A percentile compares a stretch with the other conserved stretches of the same genome.
phyloP scores from a whole-genome alignment of 1,140 invertebrate genomes.

The Cotesia glomerata region DNA sequence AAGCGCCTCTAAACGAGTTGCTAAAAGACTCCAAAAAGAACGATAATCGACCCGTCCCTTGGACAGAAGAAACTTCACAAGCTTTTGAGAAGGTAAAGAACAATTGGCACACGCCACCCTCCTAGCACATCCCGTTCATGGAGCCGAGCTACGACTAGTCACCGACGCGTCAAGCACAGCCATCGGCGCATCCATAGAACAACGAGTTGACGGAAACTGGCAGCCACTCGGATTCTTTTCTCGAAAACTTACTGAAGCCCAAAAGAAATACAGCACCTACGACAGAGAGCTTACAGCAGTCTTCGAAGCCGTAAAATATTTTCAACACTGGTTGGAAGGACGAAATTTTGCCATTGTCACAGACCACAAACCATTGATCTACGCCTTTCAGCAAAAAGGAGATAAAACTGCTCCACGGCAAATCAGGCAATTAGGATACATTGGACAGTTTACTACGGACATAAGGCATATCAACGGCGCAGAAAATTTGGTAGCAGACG shows the following conservation, averaged over 20 bases:
- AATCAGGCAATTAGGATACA: slow-evolving; percentile 22
- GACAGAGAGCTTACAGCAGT: slow-evolving; percentile 60
- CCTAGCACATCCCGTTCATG: slow-evolving; percentile 15
- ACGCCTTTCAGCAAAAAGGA: slow-evolving; percentile 41
- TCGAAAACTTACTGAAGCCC: slow-evolving; percentile 1
- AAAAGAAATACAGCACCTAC: slow-evolving; percentile 54
- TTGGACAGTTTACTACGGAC: too few species aligned
- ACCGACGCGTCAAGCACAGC: slow-evolving; percentile 4
- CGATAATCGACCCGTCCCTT: slow-evolving; percentile 23
- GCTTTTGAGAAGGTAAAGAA: slow-evolving; percentile 27
- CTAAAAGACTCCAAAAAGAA: slow-evolving; percentile 33
- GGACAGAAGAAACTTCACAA: slow-evolving; percentile 25
- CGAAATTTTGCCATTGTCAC: slow-evolving; percentile 47
- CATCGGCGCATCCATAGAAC: not conserved
- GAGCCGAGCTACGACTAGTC: not conserved
- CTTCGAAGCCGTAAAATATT: slow-evolving; percentile 55
- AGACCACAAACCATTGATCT: slow-evolving; percentile 55
- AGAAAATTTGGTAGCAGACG: slow-evolving; percentile 44
- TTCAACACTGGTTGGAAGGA: slow-evolving; percentile 56
- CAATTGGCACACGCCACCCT: slow-evolving; percentile 21
- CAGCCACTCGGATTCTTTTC: too few species aligned
- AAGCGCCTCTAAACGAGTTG: slow-evolving; percentile 29
- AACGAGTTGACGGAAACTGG: too few species aligned
- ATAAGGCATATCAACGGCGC: slow-evolving; percentile 36
- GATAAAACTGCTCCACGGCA: slow-evolving; percentile 36